Evolutionary conservation across 92 coral and sea anemone genomes (phyloP).

Genomic region (Blastomussa wellsi): DNA sequence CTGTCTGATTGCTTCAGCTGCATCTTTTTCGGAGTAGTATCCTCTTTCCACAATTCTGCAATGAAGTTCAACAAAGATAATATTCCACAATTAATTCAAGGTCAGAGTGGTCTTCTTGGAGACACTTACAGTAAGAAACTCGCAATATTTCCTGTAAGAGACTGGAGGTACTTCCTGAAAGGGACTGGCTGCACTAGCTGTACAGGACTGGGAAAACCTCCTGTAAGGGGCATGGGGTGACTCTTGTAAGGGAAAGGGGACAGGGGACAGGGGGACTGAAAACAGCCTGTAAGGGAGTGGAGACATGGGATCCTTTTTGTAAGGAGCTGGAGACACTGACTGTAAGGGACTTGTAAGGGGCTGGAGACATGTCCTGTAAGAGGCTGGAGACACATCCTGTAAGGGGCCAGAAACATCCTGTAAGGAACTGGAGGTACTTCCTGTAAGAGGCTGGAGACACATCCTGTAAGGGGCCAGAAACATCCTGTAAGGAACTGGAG

Average conservation of each 20-base stretch:
- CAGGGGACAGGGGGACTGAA: not conserved
- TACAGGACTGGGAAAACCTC: no score
- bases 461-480: no score
- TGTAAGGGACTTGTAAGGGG: not conserved
- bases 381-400: no score
- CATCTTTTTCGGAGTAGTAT: slow-evolving; percentile 90
- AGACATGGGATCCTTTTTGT: no score
- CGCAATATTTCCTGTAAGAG: no score
- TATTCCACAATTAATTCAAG: not conserved
- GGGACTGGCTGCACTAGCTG: no score
- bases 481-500: no score
- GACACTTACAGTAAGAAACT: not conserved
- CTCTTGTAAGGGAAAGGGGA: not conserved
- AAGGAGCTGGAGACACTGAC: not conserved
- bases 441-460: no score
- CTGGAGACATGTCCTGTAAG: no score
- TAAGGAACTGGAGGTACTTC: not conserved
- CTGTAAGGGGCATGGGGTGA: no score
- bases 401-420: no score
- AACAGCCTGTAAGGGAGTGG: not conserved
- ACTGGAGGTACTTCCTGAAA: no score
- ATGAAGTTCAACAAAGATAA: not conserved
- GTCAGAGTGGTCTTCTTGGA: not conserved
- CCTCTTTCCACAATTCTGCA: slow-evolving; percentile 93
- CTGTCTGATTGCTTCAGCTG: slow-evolving; percentile 85